Conservation (phyloP, 2,888 invertebrate genomes). For the Drosophila borealis region DNA sequence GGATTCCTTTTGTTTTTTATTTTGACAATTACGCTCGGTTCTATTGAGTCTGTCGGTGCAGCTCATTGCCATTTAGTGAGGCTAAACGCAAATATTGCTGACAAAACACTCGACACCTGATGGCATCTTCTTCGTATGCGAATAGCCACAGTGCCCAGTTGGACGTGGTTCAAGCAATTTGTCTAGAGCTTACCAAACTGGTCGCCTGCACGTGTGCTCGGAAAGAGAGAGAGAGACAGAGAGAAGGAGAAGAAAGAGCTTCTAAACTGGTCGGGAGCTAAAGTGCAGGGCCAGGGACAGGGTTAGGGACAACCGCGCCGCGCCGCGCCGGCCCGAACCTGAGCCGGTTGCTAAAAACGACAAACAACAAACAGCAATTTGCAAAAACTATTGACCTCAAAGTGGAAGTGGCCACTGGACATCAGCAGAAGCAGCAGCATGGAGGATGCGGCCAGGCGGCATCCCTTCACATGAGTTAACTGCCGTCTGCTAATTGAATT, state of each 20-base stretch:
- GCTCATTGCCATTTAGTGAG: constrained; percentile 50
- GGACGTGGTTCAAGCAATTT: constrained; percentile 56
- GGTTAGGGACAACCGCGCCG: constrained; percentile 20
- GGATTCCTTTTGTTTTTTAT: constrained; percentile 48
- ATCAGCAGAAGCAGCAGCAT: constrained; percentile 13
- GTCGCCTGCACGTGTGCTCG: constrained; percentile 63
- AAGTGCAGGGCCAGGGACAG: constrained; percentile 42
- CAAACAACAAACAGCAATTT: constrained; percentile 66
- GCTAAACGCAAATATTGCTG: constrained; percentile 82
- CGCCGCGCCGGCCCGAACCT: constrained; percentile 22
- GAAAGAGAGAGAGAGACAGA: constrained; percentile 17
- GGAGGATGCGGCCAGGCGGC: constrained; percentile 19
- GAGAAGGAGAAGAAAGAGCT: constrained; percentile 13
- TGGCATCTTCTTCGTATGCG: constrained; percentile 47
- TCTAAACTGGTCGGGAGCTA: constrained; percentile 53
- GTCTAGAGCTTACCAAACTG: constrained; percentile 69
- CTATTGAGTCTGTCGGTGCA: constrained; percentile 19
- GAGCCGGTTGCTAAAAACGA: constrained; percentile 63
- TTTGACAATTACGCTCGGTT: constrained; percentile 39
- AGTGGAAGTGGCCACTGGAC: constrained; percentile 57
- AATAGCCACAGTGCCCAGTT: constrained; percentile 41
- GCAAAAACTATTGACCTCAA: constrained; percentile 75
- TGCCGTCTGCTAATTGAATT: constrained; percentile 72
- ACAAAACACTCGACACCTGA: constrained; percentile 84
- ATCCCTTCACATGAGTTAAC: constrained; percentile 60